Base-by-base conservation (phyloP, 1,140 invertebrate species). In the Bradynema listronoti region DNA sequence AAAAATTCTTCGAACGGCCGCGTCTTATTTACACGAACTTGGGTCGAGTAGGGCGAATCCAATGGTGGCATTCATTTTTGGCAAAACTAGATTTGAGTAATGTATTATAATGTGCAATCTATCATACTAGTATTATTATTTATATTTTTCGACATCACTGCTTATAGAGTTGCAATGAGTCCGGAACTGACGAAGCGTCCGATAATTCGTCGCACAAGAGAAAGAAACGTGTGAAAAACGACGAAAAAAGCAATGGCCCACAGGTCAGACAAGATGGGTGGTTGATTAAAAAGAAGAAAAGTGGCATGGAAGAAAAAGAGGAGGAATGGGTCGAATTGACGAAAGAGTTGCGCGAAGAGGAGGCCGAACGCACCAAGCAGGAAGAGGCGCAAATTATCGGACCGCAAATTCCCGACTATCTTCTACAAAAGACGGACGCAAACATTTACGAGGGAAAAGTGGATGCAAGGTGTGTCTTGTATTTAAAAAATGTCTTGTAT, bases 301-400 rank as follows among this genome's bases (percentile, higher is more conserved):
- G 19, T 1, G 52, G 61, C 25, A 52, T 27, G 24, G 54, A 53
- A 43, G 58, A 55, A 25, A 49, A 42, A 24, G 42, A 36, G 36
- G 74, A 77, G 41, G 72, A 74, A 41, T 74, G 72, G 72, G 74
- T 77, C 24, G 74, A 77, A 36, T 47, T 77, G 11, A 75, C 74
- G 5, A 58, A 62, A 33, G 59, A 74, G 39, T 62, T 72, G 54
- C 36, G 69, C 29, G 63, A 66, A 19, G 56, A 73, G 27, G 41
- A 66, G 27, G 65, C 42, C 32, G 33, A 69, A 39, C 52, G 69
- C 34, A 53, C 29, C 22, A 56, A 65, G 41, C 61, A 69, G 16
- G 70, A 76, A 42, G 71, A 77, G 30, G 69, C 64, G 2, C 58
- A 63, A 29, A 51, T 73, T 14, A 70, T 65, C 30, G 73, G 73